phyloP scores from a whole-genome alignment of 1,140 invertebrate genomes.

The Hypsibius dujardini region DNA sequence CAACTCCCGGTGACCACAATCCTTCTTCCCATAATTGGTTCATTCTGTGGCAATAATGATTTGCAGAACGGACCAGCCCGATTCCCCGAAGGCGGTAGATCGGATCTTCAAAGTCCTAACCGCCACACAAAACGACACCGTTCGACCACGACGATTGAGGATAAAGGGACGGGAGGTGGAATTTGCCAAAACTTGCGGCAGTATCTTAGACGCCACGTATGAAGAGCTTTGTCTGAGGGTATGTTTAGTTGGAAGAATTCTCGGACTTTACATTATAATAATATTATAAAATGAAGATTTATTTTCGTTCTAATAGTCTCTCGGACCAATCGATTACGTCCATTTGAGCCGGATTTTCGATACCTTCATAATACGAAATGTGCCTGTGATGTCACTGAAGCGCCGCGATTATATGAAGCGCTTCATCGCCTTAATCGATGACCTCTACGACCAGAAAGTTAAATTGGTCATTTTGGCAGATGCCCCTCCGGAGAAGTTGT shows the following conservation, averaged over 20 bases:
- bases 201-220: constrained; percentile 72
- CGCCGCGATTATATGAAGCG: constrained; percentile 65
- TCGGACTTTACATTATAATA: constrained; percentile 18
- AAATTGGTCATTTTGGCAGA: constrained; percentile 56
- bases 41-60: constrained; percentile 27
- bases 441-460: constrained; percentile 83
- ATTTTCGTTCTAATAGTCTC: constrained; percentile 42
- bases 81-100: constrained; percentile 49
- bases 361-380: constrained; percentile 71
- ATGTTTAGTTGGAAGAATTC: constrained; percentile 30
- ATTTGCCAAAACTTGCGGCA: constrained; percentile 75
- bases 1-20: constrained; percentile 8
- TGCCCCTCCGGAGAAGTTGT: constrained; percentile 52
- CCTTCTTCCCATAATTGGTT: constrained; percentile 13
- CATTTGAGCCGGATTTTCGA: constrained; percentile 79
- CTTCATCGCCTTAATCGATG: constrained; percentile 93
- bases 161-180: constrained; percentile 71
- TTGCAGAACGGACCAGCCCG: constrained; percentile 40
- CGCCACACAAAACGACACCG: constrained; percentile 71
- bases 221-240: constrained; percentile 73
- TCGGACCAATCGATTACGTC: constrained; percentile 84
- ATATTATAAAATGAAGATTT: neutral
- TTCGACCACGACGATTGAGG: constrained; percentile 58
- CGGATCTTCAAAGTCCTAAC: constrained; percentile 70
- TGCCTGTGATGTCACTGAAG: constrained; percentile 60